Conservation (phyloP, 2,888 invertebrate species). For the Thereva nobilitata region DNA sequence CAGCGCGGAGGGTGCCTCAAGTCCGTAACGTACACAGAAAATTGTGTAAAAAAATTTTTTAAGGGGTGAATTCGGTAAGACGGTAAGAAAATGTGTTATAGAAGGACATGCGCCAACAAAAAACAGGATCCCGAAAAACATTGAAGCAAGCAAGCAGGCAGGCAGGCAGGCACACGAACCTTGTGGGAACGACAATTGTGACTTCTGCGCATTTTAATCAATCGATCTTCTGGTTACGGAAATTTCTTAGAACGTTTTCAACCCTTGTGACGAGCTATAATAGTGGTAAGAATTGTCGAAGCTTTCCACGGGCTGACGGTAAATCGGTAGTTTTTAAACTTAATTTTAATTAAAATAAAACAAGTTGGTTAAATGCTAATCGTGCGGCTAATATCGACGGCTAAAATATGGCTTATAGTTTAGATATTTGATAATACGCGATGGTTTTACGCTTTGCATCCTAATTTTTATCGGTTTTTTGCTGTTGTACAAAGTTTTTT, state of each 20-base stretch:
- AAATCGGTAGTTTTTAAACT: neutral
- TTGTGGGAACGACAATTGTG: slow-evolving; percentile 19
- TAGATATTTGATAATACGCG: slow-evolving; percentile 26
- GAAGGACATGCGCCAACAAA: slow-evolving; percentile 9
- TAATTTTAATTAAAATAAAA: slow-evolving; percentile 4
- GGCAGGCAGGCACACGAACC: slow-evolving; percentile 9
- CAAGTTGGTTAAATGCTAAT: slow-evolving; percentile 17
- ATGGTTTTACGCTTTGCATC: slow-evolving; percentile 11
- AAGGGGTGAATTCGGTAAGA: slow-evolving; percentile 18
- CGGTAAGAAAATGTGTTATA: neutral
- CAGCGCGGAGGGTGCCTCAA: neutral
- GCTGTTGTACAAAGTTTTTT: slow-evolving; percentile 19
- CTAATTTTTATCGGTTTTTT: slow-evolving; percentile 25
- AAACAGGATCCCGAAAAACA: slow-evolving; percentile 12
- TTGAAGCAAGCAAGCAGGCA: too few species aligned
- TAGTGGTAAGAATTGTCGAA: slow-evolving; percentile 15
- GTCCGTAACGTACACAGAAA: slow-evolving; percentile 8
- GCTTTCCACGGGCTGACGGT: slow-evolving; percentile 18
- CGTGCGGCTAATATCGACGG: neutral
- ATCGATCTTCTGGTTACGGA: slow-evolving; percentile 28
- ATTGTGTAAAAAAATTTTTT: neutral
- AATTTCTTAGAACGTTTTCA: slow-evolving; percentile 32
- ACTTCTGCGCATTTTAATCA: slow-evolving; percentile 20
- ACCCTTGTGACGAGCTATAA: slow-evolving; percentile 8
- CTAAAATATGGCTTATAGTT: slow-evolving; percentile 15